Base-by-base conservation (phyloP, 92 coral and sea anemone genomes). In the Porites cylindrica region DNA sequence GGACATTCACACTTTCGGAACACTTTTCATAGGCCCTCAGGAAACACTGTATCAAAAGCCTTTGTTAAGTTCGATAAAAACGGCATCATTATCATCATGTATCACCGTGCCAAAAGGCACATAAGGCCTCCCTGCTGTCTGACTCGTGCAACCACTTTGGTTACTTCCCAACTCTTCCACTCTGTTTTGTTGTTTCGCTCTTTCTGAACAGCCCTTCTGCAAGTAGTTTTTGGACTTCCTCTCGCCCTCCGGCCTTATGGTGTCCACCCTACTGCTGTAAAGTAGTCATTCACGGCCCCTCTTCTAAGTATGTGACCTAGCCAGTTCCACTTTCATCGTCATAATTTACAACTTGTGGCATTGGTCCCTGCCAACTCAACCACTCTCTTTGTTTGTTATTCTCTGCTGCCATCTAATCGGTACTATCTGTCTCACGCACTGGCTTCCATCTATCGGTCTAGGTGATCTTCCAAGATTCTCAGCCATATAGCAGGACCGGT, bases 1-100 rank as follows among this genome's bases (percentile, higher is more conserved):
- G 92, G n/a, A 56, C 87, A 81, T 52, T 74, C 87, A 75, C 32
- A 81, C 51, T 64, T 88, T 67, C 73, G 20, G 16, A 84, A 18
- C 8, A 76, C 82, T 6, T 29, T 29, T 29, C 32, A 29, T 29
- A 29, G 32, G 32, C 32, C 4, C 32, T 29, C 32, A 29, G 0
- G 32, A 29, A 29, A 29, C 32, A 29, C 32, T 29, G 88, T 75
- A 76, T 76, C 75, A 52, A 85, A 85, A 12, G 76, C 82, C 29
- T 85, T 85, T 32, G 69, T 75, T 62, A 85, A 75, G 68, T 85
- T 85, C 82, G 11, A 85, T 63, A 23, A 66, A 76, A 18, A 85
- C 82, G 14, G 10, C 75, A 80, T 80, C 47, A 38, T 38, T 4
- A 38, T 38, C 47, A 4, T 38, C 47, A 38, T 38, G 47, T 38